Base-by-base conservation (phyloP, 1,140 invertebrate species). In the Maniola jurtina region DNA sequence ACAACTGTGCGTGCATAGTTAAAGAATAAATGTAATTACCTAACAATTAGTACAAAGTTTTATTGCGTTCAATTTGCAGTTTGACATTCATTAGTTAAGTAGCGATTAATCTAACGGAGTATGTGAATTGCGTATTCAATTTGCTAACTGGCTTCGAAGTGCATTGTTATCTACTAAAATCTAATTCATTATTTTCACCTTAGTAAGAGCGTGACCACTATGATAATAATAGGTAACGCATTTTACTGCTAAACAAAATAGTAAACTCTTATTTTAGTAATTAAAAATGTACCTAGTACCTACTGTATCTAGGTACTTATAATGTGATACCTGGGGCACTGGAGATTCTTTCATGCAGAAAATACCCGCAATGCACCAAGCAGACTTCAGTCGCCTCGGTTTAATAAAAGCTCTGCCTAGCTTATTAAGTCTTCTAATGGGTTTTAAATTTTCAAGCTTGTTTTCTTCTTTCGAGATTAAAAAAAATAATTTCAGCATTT, bases 351-450 rank as follows among this genome's bases (percentile, higher is more conserved):
- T 55, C 8, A 55, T 55, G 54, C 54, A 35, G 25, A 34, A 61
- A 38, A 66, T 55, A 33, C 54, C 58, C 48, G 58, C 64, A 52
- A 36, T 61, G 59, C 64, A 66, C 40, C 58, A 55, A 61, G 33
- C 10, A 34, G 56, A 15, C 15, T 48, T 33, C 34, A 33, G 58
- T 61, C 40, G 8, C 58, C 58, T 66, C 55, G 58, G 59, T 36
- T 61, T 55, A 54, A 35, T 66, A 47, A 61, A 45, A 61, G 40
- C 33, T 42, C 54, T 15, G 7, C 48, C 14, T 55, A 16, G 5
- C 11, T 55, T 36, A 55, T 55, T 55, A n/a, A 35, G 33, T 36
- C 33, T 36, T 15, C 11, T 13, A 35, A 13, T n/a, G 25, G 13
- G 0, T 35, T 55, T 35, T 55, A 55, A n/a, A 35, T 35, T 13